phyloP scores from a whole-genome alignment of 2,888 invertebrate genomes.

The Habrosyne pyritoides region DNA sequence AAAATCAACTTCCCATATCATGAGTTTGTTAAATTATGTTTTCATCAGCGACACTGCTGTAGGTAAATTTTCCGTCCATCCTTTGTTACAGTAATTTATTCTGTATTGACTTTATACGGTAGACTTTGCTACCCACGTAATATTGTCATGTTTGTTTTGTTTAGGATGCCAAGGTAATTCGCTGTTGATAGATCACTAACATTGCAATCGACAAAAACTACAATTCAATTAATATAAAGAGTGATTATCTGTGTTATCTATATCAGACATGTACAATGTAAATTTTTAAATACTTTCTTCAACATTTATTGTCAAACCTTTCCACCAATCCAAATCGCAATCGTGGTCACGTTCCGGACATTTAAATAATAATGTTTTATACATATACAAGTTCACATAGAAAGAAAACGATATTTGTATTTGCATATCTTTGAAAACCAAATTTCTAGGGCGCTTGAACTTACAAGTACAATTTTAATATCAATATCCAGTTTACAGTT shows the following conservation, averaged over 20 bases:
- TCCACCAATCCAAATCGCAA: not conserved
- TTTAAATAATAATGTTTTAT: not conserved
- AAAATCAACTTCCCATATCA: no score
- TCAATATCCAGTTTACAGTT: no score
- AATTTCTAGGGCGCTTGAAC: not conserved
- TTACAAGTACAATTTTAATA: not conserved
- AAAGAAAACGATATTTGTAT: not conserved
- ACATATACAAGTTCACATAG: not conserved
- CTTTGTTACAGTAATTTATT: not conserved
- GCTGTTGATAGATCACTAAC: not conserved
- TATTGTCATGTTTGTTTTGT: conserved; percentile 1
- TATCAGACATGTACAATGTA: no score
- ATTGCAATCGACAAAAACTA: not conserved
- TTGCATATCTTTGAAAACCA: not conserved
- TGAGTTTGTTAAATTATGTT: no score
- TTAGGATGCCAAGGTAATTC: not conserved
- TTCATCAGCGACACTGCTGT: not conserved
- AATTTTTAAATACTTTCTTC: no score
- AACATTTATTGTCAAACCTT: not conserved
- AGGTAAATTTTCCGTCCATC: not conserved
- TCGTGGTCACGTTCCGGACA: not conserved
- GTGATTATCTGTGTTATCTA: no score
- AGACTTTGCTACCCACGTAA: not conserved
- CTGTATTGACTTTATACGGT: not conserved
- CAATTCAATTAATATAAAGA: no score